phyloP scores from a whole-genome alignment of 2,113 vertebrate genomes.

The Chlamydotis undulata region DNA sequence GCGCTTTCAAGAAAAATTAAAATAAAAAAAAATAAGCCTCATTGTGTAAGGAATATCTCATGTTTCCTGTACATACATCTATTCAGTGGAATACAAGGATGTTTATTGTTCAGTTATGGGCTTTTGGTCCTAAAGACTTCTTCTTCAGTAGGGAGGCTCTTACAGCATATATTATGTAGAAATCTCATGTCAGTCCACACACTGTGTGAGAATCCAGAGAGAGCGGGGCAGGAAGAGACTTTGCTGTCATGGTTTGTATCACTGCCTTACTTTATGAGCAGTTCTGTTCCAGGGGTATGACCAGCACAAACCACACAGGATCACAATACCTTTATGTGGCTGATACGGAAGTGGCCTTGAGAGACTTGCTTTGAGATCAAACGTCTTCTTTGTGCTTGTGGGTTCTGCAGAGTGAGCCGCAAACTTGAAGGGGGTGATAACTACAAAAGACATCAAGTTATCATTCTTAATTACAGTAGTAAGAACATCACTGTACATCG shows the following conservation, averaged over 20 bases:
- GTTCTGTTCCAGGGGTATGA: neutral
- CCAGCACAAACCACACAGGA: neutral
- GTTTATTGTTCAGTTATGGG: neutral
- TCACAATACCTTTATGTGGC: slow-evolving; percentile 85
- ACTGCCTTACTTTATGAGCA: neutral
- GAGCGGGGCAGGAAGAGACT: neutral
- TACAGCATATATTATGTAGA: neutral
- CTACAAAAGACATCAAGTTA: slow-evolving; percentile 57
- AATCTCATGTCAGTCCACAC: neutral
- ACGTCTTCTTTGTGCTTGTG: slow-evolving; percentile 82
- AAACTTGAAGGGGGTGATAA: slow-evolving; percentile 80
- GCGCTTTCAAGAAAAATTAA: neutral
- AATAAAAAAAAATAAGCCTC: neutral
- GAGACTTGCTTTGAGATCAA: slow-evolving; percentile 94
- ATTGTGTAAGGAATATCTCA: neutral
- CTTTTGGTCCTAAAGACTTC: neutral
- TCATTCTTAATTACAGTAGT: neutral
- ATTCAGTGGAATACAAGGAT: neutral
- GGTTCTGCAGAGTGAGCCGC: slow-evolving; percentile 61
- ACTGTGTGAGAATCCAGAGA: neutral
- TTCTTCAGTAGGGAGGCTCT: neutral
- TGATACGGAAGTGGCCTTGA: slow-evolving; percentile 88
- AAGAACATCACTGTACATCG: neutral
- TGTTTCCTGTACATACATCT: neutral
- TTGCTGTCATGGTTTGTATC: accelerated